Evolutionary conservation across 2,888 invertebrate species (phyloP).

Genomic region (Erebia ligea): DNA sequence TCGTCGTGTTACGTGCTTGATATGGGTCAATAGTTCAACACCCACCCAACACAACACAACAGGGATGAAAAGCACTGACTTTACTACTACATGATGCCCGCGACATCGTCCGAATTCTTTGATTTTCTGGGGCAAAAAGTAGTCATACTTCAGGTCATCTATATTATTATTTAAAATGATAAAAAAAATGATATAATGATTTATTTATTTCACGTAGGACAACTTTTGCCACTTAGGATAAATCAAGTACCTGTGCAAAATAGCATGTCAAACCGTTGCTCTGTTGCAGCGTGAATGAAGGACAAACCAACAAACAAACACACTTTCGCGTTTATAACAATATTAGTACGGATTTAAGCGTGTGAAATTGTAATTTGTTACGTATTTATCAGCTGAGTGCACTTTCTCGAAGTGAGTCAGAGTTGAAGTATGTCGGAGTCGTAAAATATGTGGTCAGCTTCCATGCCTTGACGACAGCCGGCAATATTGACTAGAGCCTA

Average conservation of each 20-base stretch:
- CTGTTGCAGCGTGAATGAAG: too few species aligned
- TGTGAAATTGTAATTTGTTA: conserved; percentile 34
- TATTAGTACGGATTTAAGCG: conserved; percentile 10
- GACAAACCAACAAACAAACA: too few species aligned
- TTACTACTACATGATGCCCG: conserved; percentile 5
- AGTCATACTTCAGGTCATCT: too few species aligned
- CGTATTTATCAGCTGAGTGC: conserved; percentile 44
- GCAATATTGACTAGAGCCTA: not conserved
- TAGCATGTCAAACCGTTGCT: too few species aligned
- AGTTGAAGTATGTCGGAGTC: conserved; percentile 62
- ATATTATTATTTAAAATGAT: too few species aligned
- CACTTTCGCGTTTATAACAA: not conserved
- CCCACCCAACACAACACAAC: conserved; percentile 2
- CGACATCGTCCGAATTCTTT: too few species aligned
- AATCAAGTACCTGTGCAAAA: too few species aligned
- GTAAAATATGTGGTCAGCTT: conserved; percentile 61
- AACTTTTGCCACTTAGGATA: too few species aligned
- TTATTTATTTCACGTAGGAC: too few species aligned
- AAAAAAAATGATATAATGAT: too few species aligned
- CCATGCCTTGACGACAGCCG: conserved; percentile 40
- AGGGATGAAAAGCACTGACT: conserved; percentile 20
- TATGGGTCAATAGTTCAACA: conserved; percentile 25
- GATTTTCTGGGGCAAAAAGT: too few species aligned
- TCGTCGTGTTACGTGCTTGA: conserved; percentile 32
- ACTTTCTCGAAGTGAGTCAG: conserved; percentile 72